Percentiles rank a stretch among this genome's conserved stretches.
phyloP scores from a whole-genome alignment of 2,113 vertebrate genomes.

The Herpetotheres cachinnans region DNA sequence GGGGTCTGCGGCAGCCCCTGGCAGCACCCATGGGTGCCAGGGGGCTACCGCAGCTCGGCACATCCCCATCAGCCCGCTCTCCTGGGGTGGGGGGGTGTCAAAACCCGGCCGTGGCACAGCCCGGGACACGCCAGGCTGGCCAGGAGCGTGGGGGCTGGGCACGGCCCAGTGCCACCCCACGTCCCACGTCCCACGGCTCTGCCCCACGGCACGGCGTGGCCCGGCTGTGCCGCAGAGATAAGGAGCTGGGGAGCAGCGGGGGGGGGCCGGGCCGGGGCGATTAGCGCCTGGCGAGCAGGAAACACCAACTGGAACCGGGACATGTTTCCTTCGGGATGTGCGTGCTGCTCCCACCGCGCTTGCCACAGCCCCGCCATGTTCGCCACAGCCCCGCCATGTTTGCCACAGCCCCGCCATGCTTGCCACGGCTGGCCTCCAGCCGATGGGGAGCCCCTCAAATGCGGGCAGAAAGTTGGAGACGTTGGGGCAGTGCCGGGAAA shows the following conservation, averaged over 20 bases:
- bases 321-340: background rate
- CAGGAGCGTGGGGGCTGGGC: background rate
- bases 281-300: background rate
- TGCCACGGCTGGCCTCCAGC: background rate
- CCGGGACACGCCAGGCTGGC: background rate
- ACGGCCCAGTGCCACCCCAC: background rate
- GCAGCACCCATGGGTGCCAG: background rate
- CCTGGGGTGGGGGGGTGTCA: too few relatives aligned
- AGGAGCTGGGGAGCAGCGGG: background rate
- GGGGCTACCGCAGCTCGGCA: background rate
- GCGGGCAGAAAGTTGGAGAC: background rate
- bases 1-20: too few relatives aligned
- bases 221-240: background rate
- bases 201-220: background rate
- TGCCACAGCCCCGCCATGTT: too few relatives aligned
- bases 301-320: background rate
- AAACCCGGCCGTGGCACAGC: background rate
- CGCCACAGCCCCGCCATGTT: background rate
- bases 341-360: background rate
- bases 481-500: background rate
- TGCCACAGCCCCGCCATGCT: fast-evolving
- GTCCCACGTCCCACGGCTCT: background rate
- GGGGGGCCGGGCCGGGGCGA: background rate
- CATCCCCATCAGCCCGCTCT: too few relatives aligned
- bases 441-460: background rate